phyloP scores from a whole-genome alignment of 2,113 vertebrate genomes.

The Sinosuthora webbiana region DNA sequence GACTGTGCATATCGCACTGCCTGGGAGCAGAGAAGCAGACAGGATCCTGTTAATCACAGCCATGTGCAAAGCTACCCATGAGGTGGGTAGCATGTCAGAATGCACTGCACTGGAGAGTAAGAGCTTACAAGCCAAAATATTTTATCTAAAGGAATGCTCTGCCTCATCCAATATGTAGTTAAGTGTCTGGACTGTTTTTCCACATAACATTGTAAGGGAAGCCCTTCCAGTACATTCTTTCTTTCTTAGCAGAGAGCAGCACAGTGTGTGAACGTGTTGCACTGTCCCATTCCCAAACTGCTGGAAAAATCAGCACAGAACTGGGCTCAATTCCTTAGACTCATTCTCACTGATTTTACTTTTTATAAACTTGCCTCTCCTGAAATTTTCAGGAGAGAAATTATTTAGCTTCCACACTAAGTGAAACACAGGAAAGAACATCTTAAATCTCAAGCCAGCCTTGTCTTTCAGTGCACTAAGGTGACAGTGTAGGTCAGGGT shows the following conservation, averaged over 20 bases:
- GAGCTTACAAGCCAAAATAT: not conserved
- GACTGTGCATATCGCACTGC: not conserved
- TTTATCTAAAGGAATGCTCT: not conserved
- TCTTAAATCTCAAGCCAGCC: not conserved
- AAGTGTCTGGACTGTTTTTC: not conserved
- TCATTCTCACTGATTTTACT: not conserved
- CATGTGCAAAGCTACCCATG: not conserved
- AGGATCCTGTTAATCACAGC: not conserved
- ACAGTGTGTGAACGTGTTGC: not conserved
- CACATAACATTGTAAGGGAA: not conserved
- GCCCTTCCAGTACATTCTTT: not conserved
- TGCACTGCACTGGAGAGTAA: not conserved
- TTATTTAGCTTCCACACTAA: not conserved
- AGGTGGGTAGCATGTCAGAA: not conserved
- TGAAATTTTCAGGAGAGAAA: not conserved
- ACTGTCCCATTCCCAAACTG: not conserved
- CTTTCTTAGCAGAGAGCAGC: not conserved
- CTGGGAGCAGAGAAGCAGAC: not conserved
- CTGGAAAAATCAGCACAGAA: not conserved
- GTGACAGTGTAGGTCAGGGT: not conserved
- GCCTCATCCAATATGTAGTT: not conserved
- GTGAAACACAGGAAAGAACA: not conserved
- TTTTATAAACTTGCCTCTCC: not conserved
- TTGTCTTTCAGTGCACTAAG: not conserved
- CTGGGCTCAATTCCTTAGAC: not conserved